These are phyloP conservation scores for Miltochrista miniata DNA, from an alignment of 2,888 invertebrate species.

Conservation along the genomic window DNA sequence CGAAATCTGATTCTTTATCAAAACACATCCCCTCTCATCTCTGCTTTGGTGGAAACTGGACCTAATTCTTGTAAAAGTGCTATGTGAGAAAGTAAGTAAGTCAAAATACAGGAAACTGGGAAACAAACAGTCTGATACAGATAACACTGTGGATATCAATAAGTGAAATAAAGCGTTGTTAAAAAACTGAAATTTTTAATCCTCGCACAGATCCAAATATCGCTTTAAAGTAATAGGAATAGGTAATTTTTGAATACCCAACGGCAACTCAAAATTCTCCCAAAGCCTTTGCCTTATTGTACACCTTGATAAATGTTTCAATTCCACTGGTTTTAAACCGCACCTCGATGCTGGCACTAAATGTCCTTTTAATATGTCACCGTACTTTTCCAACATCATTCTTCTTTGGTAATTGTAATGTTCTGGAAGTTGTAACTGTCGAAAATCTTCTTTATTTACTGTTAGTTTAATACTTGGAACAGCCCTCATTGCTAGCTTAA, in stretches of 20 bases:
- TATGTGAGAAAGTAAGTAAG: no score
- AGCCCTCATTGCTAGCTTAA: constrained; percentile 87
- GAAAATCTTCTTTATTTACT: constrained; percentile 57
- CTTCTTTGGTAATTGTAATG: constrained; percentile 77
- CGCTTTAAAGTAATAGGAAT: constrained; percentile 86
- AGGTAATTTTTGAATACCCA: constrained; percentile 87
- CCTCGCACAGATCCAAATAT: constrained; percentile 89
- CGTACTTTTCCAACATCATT: constrained; percentile 67
- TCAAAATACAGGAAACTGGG: no score
- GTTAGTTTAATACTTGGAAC: constrained; percentile 84
- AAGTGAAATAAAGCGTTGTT: constrained; percentile 3
- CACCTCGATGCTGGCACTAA: constrained; percentile 85
- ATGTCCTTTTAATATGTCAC: constrained; percentile 81
- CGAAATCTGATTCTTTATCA: no score
- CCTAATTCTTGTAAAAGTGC: no score
- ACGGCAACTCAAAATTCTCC: constrained; percentile 88
- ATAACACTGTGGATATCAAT: no score
- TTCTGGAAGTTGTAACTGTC: constrained; percentile 60
- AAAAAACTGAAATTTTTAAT: constrained; percentile 67
- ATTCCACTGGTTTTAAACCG: constrained; percentile 85
- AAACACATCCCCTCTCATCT: no score
- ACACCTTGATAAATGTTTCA: constrained; percentile 91
- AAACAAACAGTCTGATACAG: no score
- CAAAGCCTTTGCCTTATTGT: constrained; percentile 86
- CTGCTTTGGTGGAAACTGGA: no score